Percentiles rank a stretch among this genome's conserved stretches.
phyloP scores from a whole-genome alignment of 2,888 invertebrate genomes.

The Tachina fera region DNA sequence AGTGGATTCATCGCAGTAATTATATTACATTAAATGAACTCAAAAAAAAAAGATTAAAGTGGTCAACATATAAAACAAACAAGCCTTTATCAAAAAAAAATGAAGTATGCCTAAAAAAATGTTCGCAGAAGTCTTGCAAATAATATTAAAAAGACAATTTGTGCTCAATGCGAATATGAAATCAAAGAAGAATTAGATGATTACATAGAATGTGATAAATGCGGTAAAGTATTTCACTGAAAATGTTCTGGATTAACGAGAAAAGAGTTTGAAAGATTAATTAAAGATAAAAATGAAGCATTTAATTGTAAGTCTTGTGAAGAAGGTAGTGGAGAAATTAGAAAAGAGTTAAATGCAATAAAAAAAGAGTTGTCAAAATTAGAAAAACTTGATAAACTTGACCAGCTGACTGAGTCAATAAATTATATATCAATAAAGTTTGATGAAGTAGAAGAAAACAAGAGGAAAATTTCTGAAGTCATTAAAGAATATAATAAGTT shows the following conservation, averaged over 20 bases:
- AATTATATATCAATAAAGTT: not conserved
- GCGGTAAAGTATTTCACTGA: not conserved
- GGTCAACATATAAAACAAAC: too few relatives aligned
- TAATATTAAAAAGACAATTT: constrained; percentile 10
- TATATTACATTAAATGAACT: too few relatives aligned
- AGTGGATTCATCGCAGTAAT: too few relatives aligned
- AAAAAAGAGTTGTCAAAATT: not conserved
- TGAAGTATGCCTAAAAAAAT: too few relatives aligned
- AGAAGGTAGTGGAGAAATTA: constrained; percentile 2
- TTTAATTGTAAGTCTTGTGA: constrained; percentile 11
- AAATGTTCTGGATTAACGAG: constrained; percentile 16
- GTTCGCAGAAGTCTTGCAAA: not conserved
- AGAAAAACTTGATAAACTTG: not conserved
- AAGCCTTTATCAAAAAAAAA: too few relatives aligned
- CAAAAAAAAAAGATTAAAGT: too few relatives aligned
- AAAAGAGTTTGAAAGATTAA: constrained; percentile 18
- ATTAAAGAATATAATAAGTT: not conserved
- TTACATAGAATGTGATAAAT: too few relatives aligned
- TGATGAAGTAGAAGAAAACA: not conserved
- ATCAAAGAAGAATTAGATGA: not conserved
- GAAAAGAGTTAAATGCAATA: not conserved
- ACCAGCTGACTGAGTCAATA: not conserved
- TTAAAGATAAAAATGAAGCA: constrained; percentile 4
- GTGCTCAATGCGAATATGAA: constrained; percentile 11
- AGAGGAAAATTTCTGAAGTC: not conserved